Base-by-base conservation (phyloP, 2,888 invertebrate species). In the Diogma glabrata region DNA sequence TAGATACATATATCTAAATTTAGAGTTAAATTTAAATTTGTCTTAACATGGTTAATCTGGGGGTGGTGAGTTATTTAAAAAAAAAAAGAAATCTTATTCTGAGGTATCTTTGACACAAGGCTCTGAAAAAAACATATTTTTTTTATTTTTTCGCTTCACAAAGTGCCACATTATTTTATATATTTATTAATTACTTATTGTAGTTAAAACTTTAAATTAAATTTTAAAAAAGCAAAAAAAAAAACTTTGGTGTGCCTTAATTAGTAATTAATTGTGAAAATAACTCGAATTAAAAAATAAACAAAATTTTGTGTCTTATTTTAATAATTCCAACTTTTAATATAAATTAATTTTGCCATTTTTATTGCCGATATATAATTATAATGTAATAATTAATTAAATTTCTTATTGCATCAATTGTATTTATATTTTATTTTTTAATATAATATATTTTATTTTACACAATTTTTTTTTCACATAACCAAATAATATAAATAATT, bases 91-190 rank as follows among this genome's bases (percentile, higher is more conserved):
- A 22, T 20, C 5, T 43, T 43, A 28, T 20, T 43, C 20, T 9
- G n/a, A 28, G 20, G 17, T 40, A 40, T 20, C 22, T 40, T 43
- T 43, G 43, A 22, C 23, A 43, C 20, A 43, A 43, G 14, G 20
- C 23, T 43, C 20, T 20, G 23, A 22, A 22, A 43, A 43, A 43
- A 43, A 43, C 20, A 20, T 40, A n/a, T 40, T 40, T 40, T 43
- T 43, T 43, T 43, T 43, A 14, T 43, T 43, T n/a, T n/a, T n/a
- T n/a, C n/a, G 43, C 43, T 46, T 46, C 46, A 46, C 46, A 46
- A 46, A 46, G 46, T 46, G 46, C 46, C 46, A 46, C 23, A 46
- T 24, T 24, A 24, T 24, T 46, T 46, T 46, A 24, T 24, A 22
- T 45, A 45, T 38, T 43, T 43, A 43, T 22, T 20, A 43, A 43